Evolutionary conservation across 2,113 vertebrate genomes (phyloP), one percentile per base, ranked within the genome.

Genomic region (Callospermophilus lateralis): DNA sequence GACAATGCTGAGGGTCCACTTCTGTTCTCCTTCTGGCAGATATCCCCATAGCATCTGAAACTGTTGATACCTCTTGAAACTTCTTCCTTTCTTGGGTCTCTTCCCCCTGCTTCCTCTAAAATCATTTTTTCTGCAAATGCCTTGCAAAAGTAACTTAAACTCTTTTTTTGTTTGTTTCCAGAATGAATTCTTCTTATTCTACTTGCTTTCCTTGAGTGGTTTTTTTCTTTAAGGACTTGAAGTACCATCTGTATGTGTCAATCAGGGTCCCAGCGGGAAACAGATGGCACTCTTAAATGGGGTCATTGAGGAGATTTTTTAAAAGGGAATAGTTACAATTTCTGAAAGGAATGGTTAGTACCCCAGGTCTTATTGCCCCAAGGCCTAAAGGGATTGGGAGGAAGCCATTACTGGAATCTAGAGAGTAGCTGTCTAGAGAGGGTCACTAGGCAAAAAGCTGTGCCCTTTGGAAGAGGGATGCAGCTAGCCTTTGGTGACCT

Each of bases 161-260:
- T 89, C 16, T 45, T 30, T 17, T 89, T 45, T 45, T 8, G 8
- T 84, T 85, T 9, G 39, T 80, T 85, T 83, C 39, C 39, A 92
- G 15, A 1, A 17, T 55, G 65, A 34, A 79, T 24, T 90, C 84
- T 88, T 67, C 39, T 89, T 89, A 63, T 11, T 85, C 42, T 94
- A 28, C 45, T 42, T 89, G 65, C 32, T 96, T 90, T 87, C 26
- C 42, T 84, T 63, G 32, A 63, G 63, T 94, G 24, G 84, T 9
- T 92, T 94, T 96, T 37, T 67, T 96, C 45, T 80, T 32, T 24
- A 28, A n/a, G 34, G 48, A 93, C 24, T 93, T 93, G 37, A 90
- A 39, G 34, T 78, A 65, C 51, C 72, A 78, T 83, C 68, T 93
- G 26, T 83, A 90, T 32, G 12, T 92, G 20, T 45, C 72, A 77